phyloP scores from a whole-genome alignment of 1,140 invertebrate species.

The Zaprionus kolodkinae region DNA sequence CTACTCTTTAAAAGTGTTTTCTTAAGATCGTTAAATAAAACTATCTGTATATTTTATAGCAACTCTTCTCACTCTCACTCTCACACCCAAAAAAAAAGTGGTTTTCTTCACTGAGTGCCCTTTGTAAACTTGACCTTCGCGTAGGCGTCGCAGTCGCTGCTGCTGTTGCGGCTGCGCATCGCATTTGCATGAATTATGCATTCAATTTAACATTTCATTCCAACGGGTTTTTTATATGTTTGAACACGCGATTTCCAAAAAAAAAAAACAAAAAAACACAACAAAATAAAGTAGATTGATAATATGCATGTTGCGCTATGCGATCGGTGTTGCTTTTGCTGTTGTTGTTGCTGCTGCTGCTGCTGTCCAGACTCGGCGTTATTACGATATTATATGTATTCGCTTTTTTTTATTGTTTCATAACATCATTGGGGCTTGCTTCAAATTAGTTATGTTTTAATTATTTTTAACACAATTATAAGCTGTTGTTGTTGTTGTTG shows the following conservation, averaged over 20 bases:
- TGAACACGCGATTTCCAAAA: conserved; percentile 28
- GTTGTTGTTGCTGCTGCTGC: conserved; percentile 25
- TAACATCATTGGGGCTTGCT: conserved; percentile 57
- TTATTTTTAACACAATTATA: conserved; percentile 66
- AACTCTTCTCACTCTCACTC: conserved; percentile 4
- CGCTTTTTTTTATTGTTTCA: conserved; percentile 75
- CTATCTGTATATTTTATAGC: conserved; percentile 1
- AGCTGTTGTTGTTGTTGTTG: conserved; percentile 41
- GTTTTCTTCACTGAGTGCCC: conserved; percentile 19
- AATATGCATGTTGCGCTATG: conserved; percentile 5
- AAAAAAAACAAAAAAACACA: conserved; percentile 23
- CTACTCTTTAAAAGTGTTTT: not conserved
- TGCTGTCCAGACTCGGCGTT: conserved; percentile 44
- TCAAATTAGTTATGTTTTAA: conserved; percentile 63
- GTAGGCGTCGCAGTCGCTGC: conserved; percentile 6
- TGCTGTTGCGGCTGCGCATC: not conserved
- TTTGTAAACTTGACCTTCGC: conserved; percentile 51
- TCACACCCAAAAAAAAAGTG: conserved; percentile 20
- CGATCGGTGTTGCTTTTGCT: not conserved
- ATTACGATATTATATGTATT: conserved; percentile 64
- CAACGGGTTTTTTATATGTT: conserved; percentile 1
- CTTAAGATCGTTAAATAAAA: conserved; percentile 1
- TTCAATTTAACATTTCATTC: conserved; percentile 48
- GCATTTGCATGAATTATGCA: conserved; percentile 46
- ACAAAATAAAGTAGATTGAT: conserved; percentile 25